phyloP scores from a whole-genome alignment of 1,140 invertebrate genomes.

The Trypoxylus dichotomus region DNA sequence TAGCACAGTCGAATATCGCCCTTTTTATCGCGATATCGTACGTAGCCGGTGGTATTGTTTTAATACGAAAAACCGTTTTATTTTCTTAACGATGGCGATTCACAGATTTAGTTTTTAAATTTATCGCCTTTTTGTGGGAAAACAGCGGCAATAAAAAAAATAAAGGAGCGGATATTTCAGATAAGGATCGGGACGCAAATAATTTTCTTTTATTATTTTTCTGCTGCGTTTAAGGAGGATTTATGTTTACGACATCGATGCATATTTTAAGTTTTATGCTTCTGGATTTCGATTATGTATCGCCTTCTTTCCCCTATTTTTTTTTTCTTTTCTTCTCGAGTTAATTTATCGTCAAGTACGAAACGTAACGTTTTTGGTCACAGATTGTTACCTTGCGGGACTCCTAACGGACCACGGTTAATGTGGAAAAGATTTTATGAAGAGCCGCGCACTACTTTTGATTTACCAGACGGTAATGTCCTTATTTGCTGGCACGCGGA shows the following conservation, averaged over 20 bases:
- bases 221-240: background rate
- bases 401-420: no score
- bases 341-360: no score
- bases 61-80: constrained; percentile 16
- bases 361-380: no score
- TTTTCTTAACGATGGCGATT: constrained; percentile 14
- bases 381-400: no score
- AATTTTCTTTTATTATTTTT: constrained; percentile 25
- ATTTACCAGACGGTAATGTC: no score
- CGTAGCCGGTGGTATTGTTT: background rate
- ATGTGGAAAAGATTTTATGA: no score
- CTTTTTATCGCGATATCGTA: background rate
- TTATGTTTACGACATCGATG: constrained; percentile 4
- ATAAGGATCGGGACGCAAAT: constrained; percentile 7
- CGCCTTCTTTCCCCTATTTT: no score
- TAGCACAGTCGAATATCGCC: background rate
- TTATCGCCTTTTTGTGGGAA: constrained; percentile 7
- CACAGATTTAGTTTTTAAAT: constrained; percentile 23
- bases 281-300: background rate
- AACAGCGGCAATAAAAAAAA: constrained; percentile 2
- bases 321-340: no score
- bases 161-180: constrained; percentile 16
- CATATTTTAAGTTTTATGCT: constrained; percentile 18
- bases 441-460: no score
- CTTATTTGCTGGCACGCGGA: no score